Evolutionary conservation across 2,113 vertebrate species (phyloP), one percentile per base, ranked within the genome.

Genomic region (Myiopsitta monachus): DNA sequence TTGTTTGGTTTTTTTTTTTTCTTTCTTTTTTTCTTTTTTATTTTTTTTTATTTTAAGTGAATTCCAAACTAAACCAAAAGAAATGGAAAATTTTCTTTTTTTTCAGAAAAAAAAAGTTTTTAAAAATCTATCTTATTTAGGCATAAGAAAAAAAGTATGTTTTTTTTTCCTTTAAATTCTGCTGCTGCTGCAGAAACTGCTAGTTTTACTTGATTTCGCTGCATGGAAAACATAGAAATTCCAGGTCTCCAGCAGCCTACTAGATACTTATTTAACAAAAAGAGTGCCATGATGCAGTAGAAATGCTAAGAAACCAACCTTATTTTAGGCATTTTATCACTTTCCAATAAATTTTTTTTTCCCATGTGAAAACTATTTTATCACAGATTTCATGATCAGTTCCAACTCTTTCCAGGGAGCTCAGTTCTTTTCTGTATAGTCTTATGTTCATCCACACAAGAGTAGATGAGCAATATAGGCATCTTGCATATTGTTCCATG

Each of bases 131-230:
- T 70, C 33, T 63, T 64, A 38, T 22, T 81, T 61, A 83, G 8
- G 6, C 5, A 5, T 63, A 52, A 38, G 7, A 47, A 61, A 43
- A 43, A 31, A n/a, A 9, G 1, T 0, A 14, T 7, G 2, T 1
- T 31, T 67, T 38, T 36, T 55, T 88, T 78, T 76, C 31, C 18
- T 69, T 85, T 44, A 68, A 54, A 6, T 76, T 44, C 21, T 70
- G 22, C 4, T 31, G 47, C 55, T 62, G 44, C 27, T 88, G 63
- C 17, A 76, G 70, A 92, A 83, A 55, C 21, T 73, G 66, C 21
- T 24, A 62, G 54, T 2, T 1, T 76, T 18, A 36, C 16, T n/a
- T 88, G 41, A 67, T 68, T 78, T 74, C 68, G 5, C 27, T 77
- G 36, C 39, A 43, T 30, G 24, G 10, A 78, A 70, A 87, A 55